phyloP scores from a whole-genome alignment of 2,797 vertebrate genomes.

The Anabacerthia variegaticeps region DNA sequence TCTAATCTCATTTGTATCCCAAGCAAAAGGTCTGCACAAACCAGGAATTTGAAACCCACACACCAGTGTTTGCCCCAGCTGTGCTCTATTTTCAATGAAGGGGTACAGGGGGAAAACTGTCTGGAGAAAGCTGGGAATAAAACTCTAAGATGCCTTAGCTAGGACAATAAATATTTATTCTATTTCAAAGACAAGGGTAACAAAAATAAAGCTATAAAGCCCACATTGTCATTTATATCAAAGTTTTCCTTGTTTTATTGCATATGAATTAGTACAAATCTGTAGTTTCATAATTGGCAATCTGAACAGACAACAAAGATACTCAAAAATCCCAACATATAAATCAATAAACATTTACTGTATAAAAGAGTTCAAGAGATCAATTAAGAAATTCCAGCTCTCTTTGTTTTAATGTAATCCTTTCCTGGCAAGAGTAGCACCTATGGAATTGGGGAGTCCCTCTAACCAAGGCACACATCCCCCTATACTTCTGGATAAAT shows the following conservation, averaged over 20 bases:
- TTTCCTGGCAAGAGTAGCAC: constrained; percentile 19
- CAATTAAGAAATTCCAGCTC: constrained; percentile 24
- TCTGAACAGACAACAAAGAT: constrained; percentile 64
- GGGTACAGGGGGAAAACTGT: background rate
- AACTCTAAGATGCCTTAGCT: constrained; percentile 36
- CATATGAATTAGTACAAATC: constrained; percentile 73
- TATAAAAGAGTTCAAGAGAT: constrained; percentile 48
- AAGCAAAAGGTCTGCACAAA: background rate
- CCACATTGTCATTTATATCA: constrained; percentile 58
- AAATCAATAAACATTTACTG: constrained; percentile 40
- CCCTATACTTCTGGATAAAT: accelerated
- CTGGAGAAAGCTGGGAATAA: background rate
- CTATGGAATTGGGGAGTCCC: background rate
- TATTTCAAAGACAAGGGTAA: constrained; percentile 16
- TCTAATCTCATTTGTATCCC: background rate
- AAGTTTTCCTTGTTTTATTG: constrained; percentile 79
- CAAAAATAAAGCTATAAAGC: constrained; percentile 70
- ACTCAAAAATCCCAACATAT: constrained; percentile 53
- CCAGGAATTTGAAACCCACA: background rate
- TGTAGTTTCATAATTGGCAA: constrained; percentile 63
- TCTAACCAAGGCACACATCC: background rate
- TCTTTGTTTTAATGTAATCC: background rate
- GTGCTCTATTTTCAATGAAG: background rate
- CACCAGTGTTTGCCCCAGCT: background rate
- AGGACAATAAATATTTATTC: constrained; percentile 47